Evolutionary conservation across 2,888 invertebrate genomes (phyloP).

Genomic region (Pelosia muscerda): DNA sequence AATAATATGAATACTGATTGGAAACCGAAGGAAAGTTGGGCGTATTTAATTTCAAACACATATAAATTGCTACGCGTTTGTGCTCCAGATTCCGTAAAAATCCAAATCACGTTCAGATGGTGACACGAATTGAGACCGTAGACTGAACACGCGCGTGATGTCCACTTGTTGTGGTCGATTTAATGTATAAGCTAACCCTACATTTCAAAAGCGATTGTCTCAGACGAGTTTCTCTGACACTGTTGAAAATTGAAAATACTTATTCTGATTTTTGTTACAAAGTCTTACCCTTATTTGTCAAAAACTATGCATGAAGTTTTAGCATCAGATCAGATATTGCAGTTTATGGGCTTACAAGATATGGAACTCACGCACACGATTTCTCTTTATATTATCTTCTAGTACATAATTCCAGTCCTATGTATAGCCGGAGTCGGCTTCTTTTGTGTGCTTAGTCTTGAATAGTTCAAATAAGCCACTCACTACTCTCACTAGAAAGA

Average conservation of each 20-base stretch:
- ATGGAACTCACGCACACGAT: not conserved
- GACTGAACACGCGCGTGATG: constrained; percentile 54
- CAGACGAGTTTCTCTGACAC: constrained; percentile 62
- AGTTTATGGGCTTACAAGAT: not conserved
- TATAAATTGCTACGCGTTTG: constrained; percentile 58
- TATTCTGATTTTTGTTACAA: constrained; percentile 12
- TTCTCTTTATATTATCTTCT: constrained; percentile 2
- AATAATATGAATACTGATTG: constrained; percentile 43
- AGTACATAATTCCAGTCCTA: not conserved
- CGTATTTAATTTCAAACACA: constrained; percentile 63
- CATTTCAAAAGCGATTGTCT: constrained; percentile 66
- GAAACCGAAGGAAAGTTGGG: constrained; percentile 62
- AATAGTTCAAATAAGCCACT: not conserved
- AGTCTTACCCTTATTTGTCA: not conserved
- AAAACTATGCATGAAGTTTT: not conserved
- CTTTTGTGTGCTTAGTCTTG: not conserved
- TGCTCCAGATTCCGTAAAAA: constrained; percentile 60
- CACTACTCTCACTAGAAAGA: not conserved
- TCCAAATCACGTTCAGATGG: constrained; percentile 70
- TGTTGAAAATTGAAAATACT: constrained; percentile 53
- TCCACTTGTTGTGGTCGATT: constrained; percentile 32
- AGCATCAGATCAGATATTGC: not conserved
- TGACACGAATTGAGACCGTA: constrained; percentile 64
- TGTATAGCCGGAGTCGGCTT: not conserved
- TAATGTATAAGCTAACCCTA: constrained; percentile 40